Conservation (phyloP, 2,113 vertebrate species). For the Diadophis punctatus region DNA sequence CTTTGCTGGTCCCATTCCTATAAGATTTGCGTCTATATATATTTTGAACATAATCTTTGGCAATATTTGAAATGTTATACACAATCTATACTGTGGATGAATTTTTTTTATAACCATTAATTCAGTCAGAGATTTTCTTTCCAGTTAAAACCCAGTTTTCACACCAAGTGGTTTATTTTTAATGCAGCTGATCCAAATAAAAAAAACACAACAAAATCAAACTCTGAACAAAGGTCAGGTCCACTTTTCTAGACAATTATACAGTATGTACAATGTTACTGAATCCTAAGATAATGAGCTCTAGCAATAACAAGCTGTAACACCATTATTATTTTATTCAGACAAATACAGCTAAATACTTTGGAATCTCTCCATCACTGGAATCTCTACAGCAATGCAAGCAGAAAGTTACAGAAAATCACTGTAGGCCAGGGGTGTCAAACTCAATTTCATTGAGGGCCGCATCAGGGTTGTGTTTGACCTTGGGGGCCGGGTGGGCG, state of each 20-base stretch:
- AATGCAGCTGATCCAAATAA: constrained; percentile 53
- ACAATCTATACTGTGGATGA: background rate
- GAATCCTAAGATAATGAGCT: background rate
- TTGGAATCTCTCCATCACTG: background rate
- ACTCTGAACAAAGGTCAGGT: constrained; percentile 40
- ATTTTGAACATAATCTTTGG: background rate
- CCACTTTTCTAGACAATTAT: constrained; percentile 41
- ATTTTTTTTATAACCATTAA: background rate
- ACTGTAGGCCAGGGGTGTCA: background rate
- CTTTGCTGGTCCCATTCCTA: background rate
- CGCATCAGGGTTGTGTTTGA: too few relatives aligned
- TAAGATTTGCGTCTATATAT: background rate
- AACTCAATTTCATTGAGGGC: too few relatives aligned
- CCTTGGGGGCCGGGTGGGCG: too few relatives aligned
- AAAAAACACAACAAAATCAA: constrained; percentile 36
- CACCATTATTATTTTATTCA: background rate
- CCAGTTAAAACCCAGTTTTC: constrained; percentile 19
- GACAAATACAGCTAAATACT: background rate
- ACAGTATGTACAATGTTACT: background rate
- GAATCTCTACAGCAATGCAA: background rate
- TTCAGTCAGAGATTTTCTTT: background rate
- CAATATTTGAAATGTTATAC: background rate
- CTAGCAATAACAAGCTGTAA: background rate
- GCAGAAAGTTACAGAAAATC: background rate
- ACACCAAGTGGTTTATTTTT: constrained; percentile 41